Evolutionary conservation across 2,888 invertebrate species (phyloP).

Genomic region (Microplitis manilae): DNA sequence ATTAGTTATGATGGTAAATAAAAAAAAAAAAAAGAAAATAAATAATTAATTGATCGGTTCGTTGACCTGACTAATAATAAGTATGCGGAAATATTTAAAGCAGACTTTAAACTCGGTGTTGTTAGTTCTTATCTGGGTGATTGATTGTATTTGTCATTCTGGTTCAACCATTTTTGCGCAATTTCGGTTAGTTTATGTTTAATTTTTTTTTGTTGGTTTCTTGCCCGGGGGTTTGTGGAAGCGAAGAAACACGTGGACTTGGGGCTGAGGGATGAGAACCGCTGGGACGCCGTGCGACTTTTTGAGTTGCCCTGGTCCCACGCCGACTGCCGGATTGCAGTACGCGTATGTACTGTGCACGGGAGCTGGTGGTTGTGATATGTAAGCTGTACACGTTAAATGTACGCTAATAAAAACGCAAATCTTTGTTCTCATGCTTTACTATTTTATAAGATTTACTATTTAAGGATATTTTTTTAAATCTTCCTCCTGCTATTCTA

Average conservation of each 20-base stretch:
- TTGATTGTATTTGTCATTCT: no score
- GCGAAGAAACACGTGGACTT: constrained; percentile 21
- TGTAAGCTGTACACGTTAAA: constrained; percentile 21
- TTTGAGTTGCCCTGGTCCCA: constrained; percentile 69
- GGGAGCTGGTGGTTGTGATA: constrained; percentile 23
- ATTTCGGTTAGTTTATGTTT: not conserved
- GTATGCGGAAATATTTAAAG: not conserved
- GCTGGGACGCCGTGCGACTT: constrained; percentile 69
- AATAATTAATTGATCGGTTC: constrained; percentile 14
- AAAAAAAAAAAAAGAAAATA: not conserved
- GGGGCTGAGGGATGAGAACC: constrained; percentile 60
- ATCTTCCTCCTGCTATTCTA: no score
- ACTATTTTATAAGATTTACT: not conserved
- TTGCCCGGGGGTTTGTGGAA: not conserved
- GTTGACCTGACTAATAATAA: constrained; percentile 7
- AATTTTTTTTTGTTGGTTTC: not conserved
- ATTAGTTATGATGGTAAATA: not conserved
- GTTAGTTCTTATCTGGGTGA: no score
- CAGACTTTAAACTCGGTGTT: not conserved
- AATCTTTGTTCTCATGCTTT: constrained; percentile 15
- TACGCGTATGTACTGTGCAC: constrained; percentile 45
- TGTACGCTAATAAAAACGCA: constrained; percentile 36
- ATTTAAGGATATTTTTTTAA: no score
- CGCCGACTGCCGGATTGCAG: constrained; percentile 62
- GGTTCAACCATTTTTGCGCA: no score